Evolutionary conservation across 2,797 vertebrate genomes (phyloP), one percentile per base, ranked within the genome.

Genomic region (Spondyliosoma cantharus): DNA sequence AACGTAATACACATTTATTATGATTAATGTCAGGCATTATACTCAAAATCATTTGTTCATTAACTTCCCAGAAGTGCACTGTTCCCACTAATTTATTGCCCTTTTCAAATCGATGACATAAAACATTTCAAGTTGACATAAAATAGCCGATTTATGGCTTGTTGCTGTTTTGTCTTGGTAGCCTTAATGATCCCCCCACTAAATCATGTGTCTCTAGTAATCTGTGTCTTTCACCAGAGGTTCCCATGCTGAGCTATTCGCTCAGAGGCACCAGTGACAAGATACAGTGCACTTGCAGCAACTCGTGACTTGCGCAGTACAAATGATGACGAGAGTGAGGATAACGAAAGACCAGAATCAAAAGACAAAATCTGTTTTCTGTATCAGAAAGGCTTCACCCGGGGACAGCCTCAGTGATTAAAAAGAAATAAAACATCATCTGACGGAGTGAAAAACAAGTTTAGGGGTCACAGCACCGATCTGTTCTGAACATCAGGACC

Each of bases 241-340:
- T 93, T 91, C 88, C 74, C 85, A 87, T 63, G 74, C 29, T 32
- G 63, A 19, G n/a, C 57, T n/a, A 58, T 32, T 20, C 25, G 37
- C 60, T 70, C 73, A 77, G 59, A 84, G 24, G 50, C 53, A 78
- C 19, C 68, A 60, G 67, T 58, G 49, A 56, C 63, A 37, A 29
- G 50, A 80, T 27, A 59, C 63, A 81, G 37, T 52, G 50, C 4
- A 66, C 42, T 68, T 62, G 20, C 20, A 73, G 27, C 32, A 32
- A 80, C 24, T 71, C 17, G 7, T 22, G 16, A 42, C 24, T 53
- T 6, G 71, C 29, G 22, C 22, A 43, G n/a, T 25, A 37, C 29
- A 12, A 14, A 22, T 16, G 25, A 42, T 42, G 14, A n/a, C 5
- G 13, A 48, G 24, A 57, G 1, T 24, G 24, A 22, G 7, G 17